Percentiles rank a stretch among this genome's conserved stretches.
Evolutionary conservation across 2,888 invertebrate species (phyloP).

Genomic region (Ormyrus rosae): DNA sequence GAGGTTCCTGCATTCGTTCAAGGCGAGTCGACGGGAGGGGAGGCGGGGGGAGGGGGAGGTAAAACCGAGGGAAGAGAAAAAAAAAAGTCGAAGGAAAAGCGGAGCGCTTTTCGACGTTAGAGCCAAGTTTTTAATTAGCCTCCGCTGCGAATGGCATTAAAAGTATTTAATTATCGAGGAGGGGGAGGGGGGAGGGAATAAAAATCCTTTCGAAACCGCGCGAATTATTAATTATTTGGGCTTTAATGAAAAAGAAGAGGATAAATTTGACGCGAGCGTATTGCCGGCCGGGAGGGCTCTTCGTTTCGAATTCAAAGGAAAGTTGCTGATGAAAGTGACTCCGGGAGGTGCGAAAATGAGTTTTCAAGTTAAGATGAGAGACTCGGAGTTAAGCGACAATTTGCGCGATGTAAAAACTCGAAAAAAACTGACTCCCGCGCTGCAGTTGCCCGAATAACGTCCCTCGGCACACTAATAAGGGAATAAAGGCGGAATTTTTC

Average conservation of each 20-base stretch:
- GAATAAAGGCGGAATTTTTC: conserved; percentile 34
- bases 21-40: not conserved
- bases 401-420: conserved; percentile 14
- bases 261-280: not conserved
- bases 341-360: conserved; percentile 36
- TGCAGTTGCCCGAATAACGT: not conserved
- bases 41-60: not conserved
- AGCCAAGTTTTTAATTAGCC: conserved; percentile 34
- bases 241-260: not conserved
- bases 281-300: not conserved
- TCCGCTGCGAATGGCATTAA: conserved; percentile 6
- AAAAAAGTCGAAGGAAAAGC: not conserved
- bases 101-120: not conserved
- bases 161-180: conserved; percentile 30
- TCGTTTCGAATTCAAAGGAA: conserved; percentile 28
- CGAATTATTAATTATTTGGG: not conserved
- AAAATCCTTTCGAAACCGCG: not conserved
- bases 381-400: conserved; percentile 7
- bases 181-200: not conserved
- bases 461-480: conserved; percentile 6
- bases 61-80: not conserved
- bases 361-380: conserved; percentile 19
- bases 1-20: not conserved
- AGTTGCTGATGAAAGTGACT: conserved; percentile 45
- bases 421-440: not conserved